Conservation (phyloP, 2,888 invertebrate genomes). For the Ichneumoninae sp. region DNA sequence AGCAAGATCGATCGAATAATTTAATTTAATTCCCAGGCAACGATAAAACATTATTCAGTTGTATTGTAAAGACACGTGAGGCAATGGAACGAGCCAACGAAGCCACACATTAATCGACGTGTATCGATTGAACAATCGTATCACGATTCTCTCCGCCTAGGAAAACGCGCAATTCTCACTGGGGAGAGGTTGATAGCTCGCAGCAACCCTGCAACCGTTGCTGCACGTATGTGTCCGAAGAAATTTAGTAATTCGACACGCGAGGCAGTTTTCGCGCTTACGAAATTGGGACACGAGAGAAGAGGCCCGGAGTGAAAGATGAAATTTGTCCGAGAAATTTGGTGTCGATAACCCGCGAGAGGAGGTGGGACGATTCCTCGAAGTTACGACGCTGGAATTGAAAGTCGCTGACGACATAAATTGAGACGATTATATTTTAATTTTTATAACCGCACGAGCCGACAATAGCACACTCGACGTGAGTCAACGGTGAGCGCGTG, state of each 20-base stretch:
- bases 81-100: conserved; percentile 32
- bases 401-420: conserved; percentile 7
- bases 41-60: conserved; percentile 8
- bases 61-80: conserved; percentile 19
- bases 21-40: conserved; percentile 20
- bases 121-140: conserved; percentile 57
- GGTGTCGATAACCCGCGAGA: conserved; percentile 17
- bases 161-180: conserved; percentile 21
- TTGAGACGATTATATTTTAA: conserved; percentile 16
- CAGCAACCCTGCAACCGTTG: background rate
- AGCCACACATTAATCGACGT: conserved; percentile 42
- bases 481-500: conserved; percentile 11
- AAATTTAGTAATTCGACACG: conserved; percentile 39
- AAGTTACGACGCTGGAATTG: background rate
- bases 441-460: background rate
- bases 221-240: conserved; percentile 31
- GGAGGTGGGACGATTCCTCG: background rate
- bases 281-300: conserved; percentile 36
- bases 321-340: conserved; percentile 12
- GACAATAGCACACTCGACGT: background rate
- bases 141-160: conserved; percentile 50
- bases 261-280: conserved; percentile 13
- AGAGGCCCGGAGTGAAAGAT: background rate
- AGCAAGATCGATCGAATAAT: conserved; percentile 11
- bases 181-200: background rate